Evolutionary conservation across 2,888 invertebrate genomes (phyloP).

Genomic region (Caenorhabditis sp.): DNA sequence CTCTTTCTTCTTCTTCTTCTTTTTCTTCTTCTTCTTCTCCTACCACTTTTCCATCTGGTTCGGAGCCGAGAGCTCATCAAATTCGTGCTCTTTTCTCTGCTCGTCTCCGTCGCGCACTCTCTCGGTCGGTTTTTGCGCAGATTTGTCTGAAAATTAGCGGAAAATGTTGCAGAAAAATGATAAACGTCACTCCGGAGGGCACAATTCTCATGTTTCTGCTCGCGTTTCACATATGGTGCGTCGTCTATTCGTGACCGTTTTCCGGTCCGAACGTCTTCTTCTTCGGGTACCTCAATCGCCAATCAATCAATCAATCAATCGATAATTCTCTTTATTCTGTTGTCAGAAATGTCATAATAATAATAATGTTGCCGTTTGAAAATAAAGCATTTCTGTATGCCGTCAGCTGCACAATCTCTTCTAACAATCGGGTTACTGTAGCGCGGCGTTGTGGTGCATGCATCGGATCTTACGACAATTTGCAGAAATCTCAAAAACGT

Average conservation of each 20-base stretch:
- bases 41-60: background rate
- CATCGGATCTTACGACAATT: too few species aligned
- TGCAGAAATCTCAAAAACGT: too few species aligned
- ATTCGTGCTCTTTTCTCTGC: too few species aligned
- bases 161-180: too few species aligned
- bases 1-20: too few species aligned
- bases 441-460: too few species aligned
- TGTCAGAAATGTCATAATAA: background rate
- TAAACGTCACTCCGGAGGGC: slow-evolving; percentile 57
- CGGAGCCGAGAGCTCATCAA: too few species aligned
- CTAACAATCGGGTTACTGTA: too few species aligned
- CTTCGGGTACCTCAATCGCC: slow-evolving; percentile 4
- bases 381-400: slow-evolving; percentile 60
- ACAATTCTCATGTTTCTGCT: slow-evolving; percentile 51
- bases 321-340: background rate
- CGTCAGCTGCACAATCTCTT: slow-evolving; percentile 32
- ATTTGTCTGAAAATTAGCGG: too few species aligned
- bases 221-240: slow-evolving; percentile 56
- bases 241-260: slow-evolving; percentile 42
- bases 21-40: too few species aligned
- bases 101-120: background rate
- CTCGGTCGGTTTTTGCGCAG: too few species aligned
- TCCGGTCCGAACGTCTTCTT: background rate
- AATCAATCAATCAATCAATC: background rate
- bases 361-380: slow-evolving; percentile 50